Base-by-base conservation (phyloP, 2,113 vertebrate genomes). In the Miniopterus natalensis region DNA sequence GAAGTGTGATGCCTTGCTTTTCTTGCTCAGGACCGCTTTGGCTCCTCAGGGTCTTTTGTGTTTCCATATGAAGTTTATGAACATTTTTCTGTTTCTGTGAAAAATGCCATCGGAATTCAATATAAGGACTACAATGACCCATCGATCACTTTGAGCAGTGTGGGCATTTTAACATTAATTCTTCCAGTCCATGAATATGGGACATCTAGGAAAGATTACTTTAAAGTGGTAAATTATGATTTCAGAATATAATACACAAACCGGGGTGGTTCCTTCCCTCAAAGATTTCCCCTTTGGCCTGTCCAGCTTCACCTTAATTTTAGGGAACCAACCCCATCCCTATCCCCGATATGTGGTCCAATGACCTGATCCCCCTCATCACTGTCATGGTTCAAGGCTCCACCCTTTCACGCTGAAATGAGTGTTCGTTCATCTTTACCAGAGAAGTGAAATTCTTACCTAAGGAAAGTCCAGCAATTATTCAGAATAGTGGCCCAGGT, bases 361-460 rank as follows among this genome's bases (percentile, higher is more conserved):
- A 47, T n/a, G 71, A 77, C 45, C 80, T 23, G 14, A 29, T 9
- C 14, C 88, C 40, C 45, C 21, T 65, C 61, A 66, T 93, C 88
- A 57, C 20, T 36, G 25, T 20, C 23, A 53, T 8, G 45, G 13
- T 31, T 1, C 27, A 18, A 49, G 29, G 7, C 40, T 59, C 6
- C 42, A 31, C 8, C 65, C 40, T 57, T 66, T 86, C 66, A 25
- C 10, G 49, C 12, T 18, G 21, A 79, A 65, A 12, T 36, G n/a
- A 59, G 15, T 18, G 18, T 10, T 84, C 23, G 15, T 10, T 90
- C n/a, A 55, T 53, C 65, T 77, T 90, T 14, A 88, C 86, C 49
- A 86, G 42, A 74, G 36, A 85, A 18, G 10, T 45, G 61, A 55
- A 92, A 73, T n/a, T 93, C 85, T 93, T 59, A 65, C 55, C 49